A percentile compares a stretch with the other conserved stretches of the same genome.
Conservation (phyloP, 30 jellyfish, hydroid and myxozoan genomes). For the Turritopsis dohrnii region DNA sequence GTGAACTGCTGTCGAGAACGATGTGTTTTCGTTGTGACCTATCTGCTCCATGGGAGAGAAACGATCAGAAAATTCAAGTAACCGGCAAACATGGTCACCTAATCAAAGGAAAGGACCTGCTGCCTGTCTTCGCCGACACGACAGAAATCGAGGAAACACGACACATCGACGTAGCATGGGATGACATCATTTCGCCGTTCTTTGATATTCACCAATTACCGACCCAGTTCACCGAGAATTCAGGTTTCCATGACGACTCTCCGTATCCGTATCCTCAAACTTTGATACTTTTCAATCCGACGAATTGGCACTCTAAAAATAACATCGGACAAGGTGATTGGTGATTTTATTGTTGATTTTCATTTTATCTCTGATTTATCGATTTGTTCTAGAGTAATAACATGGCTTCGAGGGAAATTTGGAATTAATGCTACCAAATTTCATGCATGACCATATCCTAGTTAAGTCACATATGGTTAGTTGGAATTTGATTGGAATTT, state of each 20-base stretch:
- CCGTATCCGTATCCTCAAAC: constrained; percentile 36
- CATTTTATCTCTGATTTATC: too few relatives aligned
- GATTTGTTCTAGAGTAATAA: too few relatives aligned
- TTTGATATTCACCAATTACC: constrained; percentile 17
- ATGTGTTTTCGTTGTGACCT: constrained; percentile 19
- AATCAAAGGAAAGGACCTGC: constrained; percentile 12
- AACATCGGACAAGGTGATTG: constrained; percentile 30
- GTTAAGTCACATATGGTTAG: too few relatives aligned
- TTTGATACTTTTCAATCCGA: constrained; percentile 15
- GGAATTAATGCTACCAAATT: too few relatives aligned
- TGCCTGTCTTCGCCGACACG: constrained; percentile 15
- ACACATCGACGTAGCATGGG: constrained; percentile 11
- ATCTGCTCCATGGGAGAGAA: constrained; percentile 32
- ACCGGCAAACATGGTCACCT: constrained; percentile 31
- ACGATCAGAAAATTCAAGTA: constrained; percentile 23
- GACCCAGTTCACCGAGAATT: constrained; percentile 1
- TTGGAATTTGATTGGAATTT: too few relatives aligned
- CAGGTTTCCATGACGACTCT: constrained; percentile 13
- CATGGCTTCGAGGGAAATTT: too few relatives aligned
- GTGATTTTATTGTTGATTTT: too few relatives aligned
- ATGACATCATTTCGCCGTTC: constrained; percentile 36
- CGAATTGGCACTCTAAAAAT: constrained; percentile 7
- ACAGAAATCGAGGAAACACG: not conserved
- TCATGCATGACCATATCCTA: too few relatives aligned
- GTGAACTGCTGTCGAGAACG: not conserved